A percentile compares a stretch with the other conserved stretches of the same genome.
These are phyloP conservation scores for Melanotaenia duboulayi DNA, from an alignment of 2,113 vertebrate species.

Conservation along the genomic window DNA sequence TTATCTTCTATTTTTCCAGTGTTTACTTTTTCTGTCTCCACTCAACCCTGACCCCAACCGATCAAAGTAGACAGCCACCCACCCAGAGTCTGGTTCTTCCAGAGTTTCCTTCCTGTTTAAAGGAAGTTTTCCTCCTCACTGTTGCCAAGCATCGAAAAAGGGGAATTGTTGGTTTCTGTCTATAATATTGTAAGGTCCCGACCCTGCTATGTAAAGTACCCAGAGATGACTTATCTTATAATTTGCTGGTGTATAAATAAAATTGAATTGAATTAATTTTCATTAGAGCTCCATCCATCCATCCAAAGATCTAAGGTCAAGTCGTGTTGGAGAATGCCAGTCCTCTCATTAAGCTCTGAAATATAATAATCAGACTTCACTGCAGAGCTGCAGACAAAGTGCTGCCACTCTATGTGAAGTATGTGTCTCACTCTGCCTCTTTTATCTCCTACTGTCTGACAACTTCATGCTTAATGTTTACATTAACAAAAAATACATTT, in stretches of 20 bases:
- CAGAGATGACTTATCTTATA: constrained; percentile 9
- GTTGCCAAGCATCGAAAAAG: neutral
- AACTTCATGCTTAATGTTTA: neutral
- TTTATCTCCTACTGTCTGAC: constrained; percentile 3
- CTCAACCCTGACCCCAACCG: neutral
- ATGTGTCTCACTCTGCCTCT: neutral
- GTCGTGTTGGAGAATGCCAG: constrained; percentile 66
- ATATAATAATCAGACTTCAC: constrained; percentile 51
- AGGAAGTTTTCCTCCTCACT: neutral
- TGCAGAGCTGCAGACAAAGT: constrained; percentile 40
- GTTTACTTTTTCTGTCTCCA: neutral
- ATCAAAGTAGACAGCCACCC: constrained; percentile 3
- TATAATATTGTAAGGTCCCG: constrained; percentile 6
- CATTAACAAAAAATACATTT: constrained; percentile 23
- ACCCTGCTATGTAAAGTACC: constrained; percentile 12
- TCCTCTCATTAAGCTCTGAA: constrained; percentile 67
- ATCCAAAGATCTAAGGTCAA: constrained; percentile 65
- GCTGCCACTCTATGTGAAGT: constrained; percentile 33
- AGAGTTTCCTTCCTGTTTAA: neutral
- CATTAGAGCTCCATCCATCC: constrained; percentile 56
- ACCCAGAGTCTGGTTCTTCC: constrained; percentile 3
- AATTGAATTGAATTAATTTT: constrained; percentile 70
- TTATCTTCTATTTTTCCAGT: neutral
- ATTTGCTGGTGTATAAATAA: constrained; percentile 28
- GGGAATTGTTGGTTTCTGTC: constrained; percentile 15